Evolutionary conservation across 2,113 vertebrate genomes (phyloP).

Genomic region (Gambusia affinis): DNA sequence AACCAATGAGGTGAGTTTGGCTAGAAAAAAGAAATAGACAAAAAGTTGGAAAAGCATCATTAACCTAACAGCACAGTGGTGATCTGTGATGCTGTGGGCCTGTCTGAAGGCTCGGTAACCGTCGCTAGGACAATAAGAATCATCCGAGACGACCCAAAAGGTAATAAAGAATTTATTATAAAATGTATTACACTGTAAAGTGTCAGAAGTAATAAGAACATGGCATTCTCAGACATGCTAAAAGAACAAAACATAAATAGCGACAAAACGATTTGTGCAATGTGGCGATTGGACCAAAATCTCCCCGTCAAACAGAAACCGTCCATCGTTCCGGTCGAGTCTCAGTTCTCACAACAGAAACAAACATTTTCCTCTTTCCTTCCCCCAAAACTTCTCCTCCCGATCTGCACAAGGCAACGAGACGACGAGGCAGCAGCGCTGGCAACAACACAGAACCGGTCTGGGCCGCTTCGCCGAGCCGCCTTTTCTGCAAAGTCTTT

Average conservation of each 20-base stretch:
- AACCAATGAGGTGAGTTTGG: too few species aligned
- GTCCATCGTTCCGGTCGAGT: constrained; percentile 10
- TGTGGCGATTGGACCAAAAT: constrained; percentile 62
- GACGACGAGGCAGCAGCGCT: constrained; percentile 26
- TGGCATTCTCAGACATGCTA: constrained; percentile 81
- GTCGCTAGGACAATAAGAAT: background rate
- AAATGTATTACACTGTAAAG: constrained; percentile 79
- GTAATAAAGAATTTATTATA: constrained; percentile 83
- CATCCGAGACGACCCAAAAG: constrained; percentile 1
- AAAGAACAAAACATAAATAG: constrained; percentile 78
- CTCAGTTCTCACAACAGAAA: constrained; percentile 21
- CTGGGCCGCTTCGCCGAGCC: constrained; percentile 1
- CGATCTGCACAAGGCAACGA: constrained; percentile 51
- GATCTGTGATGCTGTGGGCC: background rate
- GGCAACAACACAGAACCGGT: constrained; percentile 41
- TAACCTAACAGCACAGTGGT: background rate
- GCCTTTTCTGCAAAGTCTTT: background rate
- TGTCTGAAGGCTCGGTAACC: background rate
- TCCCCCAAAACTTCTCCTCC: constrained; percentile 15
- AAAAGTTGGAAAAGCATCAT: too few species aligned
- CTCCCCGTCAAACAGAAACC: constrained; percentile 21
- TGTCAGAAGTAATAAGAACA: constrained; percentile 80
- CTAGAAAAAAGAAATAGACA: too few species aligned
- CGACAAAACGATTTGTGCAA: constrained; percentile 75
- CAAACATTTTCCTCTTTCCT: background rate